phyloP scores from a whole-genome alignment of 2,797 vertebrate species.

The Sebastes taczanowskii region DNA sequence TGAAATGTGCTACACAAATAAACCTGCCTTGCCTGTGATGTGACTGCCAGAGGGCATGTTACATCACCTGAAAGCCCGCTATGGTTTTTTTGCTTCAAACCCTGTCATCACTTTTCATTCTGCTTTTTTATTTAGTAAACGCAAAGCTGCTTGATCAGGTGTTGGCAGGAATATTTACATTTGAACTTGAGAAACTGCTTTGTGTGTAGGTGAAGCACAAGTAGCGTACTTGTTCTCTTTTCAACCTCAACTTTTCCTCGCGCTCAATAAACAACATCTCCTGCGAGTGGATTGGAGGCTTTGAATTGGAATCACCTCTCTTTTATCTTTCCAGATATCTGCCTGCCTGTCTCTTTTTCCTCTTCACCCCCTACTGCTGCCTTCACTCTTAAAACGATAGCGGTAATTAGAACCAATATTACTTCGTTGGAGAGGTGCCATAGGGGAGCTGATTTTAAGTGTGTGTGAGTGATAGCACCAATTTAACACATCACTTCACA shows the following conservation, averaged over 20 bases:
- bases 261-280: conserved; percentile 29
- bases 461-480: conserved; percentile 42
- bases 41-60: conserved; percentile 33
- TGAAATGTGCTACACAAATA: not conserved
- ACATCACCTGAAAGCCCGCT: conserved; percentile 23
- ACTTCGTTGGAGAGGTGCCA: conserved; percentile 36
- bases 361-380: not conserved
- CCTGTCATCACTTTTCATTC: conserved; percentile 47
- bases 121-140: conserved; percentile 16
- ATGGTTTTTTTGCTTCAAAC: conserved; percentile 16
- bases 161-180: conserved; percentile 25
- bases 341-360: conserved; percentile 1
- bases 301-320: conserved; percentile 52
- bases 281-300: conserved; percentile 23
- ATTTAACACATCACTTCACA: conserved; percentile 58
- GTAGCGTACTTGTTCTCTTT: conserved; percentile 16
- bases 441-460: conserved; percentile 40
- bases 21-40: not conserved
- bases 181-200: conserved; percentile 28
- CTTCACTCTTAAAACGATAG: conserved; percentile 37
- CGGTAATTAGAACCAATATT: conserved; percentile 57
- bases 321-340: conserved; percentile 59
- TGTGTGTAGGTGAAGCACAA: not conserved
- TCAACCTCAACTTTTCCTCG: conserved; percentile 9
- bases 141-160: conserved; percentile 28